Evolutionary conservation across 2,888 invertebrate species (phyloP), one percentile per base, ranked within the genome.

Genomic region (Coremacera marginata): DNA sequence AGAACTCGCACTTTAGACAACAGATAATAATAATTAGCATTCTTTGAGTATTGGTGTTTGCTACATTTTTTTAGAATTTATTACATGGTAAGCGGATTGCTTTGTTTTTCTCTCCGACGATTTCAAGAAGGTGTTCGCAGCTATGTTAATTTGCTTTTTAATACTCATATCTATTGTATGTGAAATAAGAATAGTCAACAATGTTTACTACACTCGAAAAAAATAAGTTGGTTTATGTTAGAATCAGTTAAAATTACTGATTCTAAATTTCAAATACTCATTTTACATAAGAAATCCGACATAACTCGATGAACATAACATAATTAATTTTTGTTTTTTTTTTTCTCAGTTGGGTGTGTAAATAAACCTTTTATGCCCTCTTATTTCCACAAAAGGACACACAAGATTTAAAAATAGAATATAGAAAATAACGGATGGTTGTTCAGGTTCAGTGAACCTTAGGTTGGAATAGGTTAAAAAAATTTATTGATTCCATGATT

Each of bases 401-500:
- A n/a, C n/a, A n/a, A n/a, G n/a, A n/a, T n/a, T n/a, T n/a, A n/a
- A n/a, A n/a, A n/a, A n/a, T n/a, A n/a, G n/a, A n/a, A n/a, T n/a
- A n/a, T n/a, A n/a, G n/a, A n/a, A n/a, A n/a, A 57, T 16, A 60
- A 3, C 22, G 9, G 11, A 9, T 55, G 19, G 22, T 16, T 27
- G 25, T 60, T 34, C 9, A 37, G 83, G 86, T 86, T 85, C 86
- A 82, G 78, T 84, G 84, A 86, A 85, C 86, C 44, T 44, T 82
- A 81, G 76, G 77, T 71, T 78, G 79, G 82, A 82, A 83, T 82
- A 84, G 80, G 81, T 81, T 82, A 78, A 83, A 83, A 83, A 83
- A 84, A 84, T 86, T 86, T 84, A 85, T 86, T 85, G 84, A 84
- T 84, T 80, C 80, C 80, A 65, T 67, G 63, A 25, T 19, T 57